Base-by-base conservation (phyloP, 2,797 vertebrate species). In the Clarias pachynema region DNA sequence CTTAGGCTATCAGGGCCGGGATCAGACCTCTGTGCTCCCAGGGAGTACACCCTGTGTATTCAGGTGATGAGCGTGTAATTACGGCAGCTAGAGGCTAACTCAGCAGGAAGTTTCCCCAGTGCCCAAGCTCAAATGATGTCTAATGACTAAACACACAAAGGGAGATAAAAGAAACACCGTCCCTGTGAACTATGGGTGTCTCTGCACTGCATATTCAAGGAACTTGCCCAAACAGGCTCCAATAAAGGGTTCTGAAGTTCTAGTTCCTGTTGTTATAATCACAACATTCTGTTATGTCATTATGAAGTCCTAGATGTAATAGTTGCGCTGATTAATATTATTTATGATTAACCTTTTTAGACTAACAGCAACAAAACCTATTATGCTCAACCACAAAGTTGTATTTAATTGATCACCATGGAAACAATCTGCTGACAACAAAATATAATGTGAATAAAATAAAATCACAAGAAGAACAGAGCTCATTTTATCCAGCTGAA, bases 81-180 rank as follows among this genome's bases (percentile, higher is more conserved):
- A 86, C n/a, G 37, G 56, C 75, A 74, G 57, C 68, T 84, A 84
- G 68, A 80, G 18, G 75, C 75, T 65, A 80, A 80, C 75, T 86
- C 49, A 5, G 75, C 66, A 85, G 84, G 77, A 82, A 7, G 49
- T 66, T 40, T 85, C 82, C 82, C 78, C 40, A 62, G 85, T 83
- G 73, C 86, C 65, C 4, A 31, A 66, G 7, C 63, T 69, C 29
- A 63, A 85, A 84, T 40, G 31, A 84, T 85, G 75, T 56, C 83
- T 84, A 88, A 88, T 85, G 78, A 85, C 84, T 60, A 44, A 56
- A 86, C 88, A 87, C 77, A 89, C 85, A 90, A 87, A 86, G 87
- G 29, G 82, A 82, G 85, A 87, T 84, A 91, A 86, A 88, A 74
- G 77, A 87, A 86, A 80, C 83, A 82, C 70, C 20, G 40, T 56